These are phyloP conservation scores for Tonatia bakeri DNA, from an alignment of 2,113 vertebrate genomes.

Conservation along the genomic window DNA sequence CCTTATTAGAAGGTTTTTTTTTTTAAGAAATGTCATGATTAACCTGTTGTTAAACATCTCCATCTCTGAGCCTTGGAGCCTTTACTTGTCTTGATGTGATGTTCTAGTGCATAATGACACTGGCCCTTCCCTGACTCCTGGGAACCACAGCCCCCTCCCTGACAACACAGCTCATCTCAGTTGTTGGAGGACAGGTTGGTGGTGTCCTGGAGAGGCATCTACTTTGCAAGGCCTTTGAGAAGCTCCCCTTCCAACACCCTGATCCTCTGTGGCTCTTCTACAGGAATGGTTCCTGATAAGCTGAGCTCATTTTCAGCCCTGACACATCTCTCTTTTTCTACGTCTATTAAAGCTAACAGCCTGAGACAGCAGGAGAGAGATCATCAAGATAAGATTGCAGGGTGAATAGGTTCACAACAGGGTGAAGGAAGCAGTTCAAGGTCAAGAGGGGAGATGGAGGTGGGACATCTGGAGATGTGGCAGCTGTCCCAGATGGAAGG, in stretches of 20 bases:
- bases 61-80: background rate
- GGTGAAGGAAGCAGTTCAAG: too few species aligned
- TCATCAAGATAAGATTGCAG: background rate
- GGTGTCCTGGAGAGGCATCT: background rate
- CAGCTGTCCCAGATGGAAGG: background rate
- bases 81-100: too few species aligned
- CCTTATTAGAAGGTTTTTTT: background rate
- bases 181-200: background rate
- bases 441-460: background rate
- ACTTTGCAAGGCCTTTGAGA: accelerated
- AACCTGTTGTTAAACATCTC: background rate
- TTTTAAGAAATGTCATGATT: background rate
- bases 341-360: background rate
- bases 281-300: background rate
- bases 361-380: background rate
- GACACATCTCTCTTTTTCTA: background rate
- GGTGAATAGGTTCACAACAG: too few species aligned
- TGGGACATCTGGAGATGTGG: accelerated
- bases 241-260: background rate
- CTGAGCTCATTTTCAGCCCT: background rate
- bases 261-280: background rate
- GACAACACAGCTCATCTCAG: background rate
- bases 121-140: background rate
- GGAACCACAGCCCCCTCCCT: background rate
- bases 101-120: background rate